Base-by-base conservation (phyloP, 2,113 vertebrate species). In the Uria aalge region DNA sequence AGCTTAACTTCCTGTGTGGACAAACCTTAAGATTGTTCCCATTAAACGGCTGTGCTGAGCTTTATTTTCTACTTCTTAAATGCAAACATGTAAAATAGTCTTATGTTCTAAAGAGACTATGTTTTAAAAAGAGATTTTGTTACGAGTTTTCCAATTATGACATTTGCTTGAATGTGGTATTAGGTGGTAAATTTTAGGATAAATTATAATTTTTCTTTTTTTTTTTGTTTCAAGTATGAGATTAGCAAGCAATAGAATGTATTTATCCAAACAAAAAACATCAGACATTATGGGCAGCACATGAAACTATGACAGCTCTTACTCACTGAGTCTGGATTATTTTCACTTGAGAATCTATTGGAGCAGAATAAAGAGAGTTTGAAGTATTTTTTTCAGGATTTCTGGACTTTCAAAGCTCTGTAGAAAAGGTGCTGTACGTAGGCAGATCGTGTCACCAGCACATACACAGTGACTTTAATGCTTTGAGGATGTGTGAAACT, bases 1-100 rank as follows among this genome's bases (percentile, higher is more conserved):
- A 79, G 73, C 71, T 87, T 75, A 72, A 79, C 96, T 97, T 95
- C 96, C 96, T 95, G 84, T 87, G 95, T 59, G 86, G 96, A 97
- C 95, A 96, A 96, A 88, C 96, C 88, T 92, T 90, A 93, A 95
- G 93, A 97, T 96, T 96, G 92, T 97, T 96, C 93, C 93, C 71
- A 90, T 90, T 88, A 93, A 91, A 97, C 53, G 57, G 38, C 45
- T 94, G 32, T 85, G 93, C 88, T 92, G 63, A 96, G 71, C 96
- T 97, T 94, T 97, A 96, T 96, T 95, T 97, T 97, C 92, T 96
- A 3, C 85, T 90, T 90, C 84, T 97, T 76, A 91, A 94, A 94
- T 48, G 66, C 81, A 95, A 95, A 85, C 90, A 78, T 1, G 36
- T 90, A 75, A 95, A 96, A 90, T 47, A 88, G 23, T 38, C 69